These are phyloP conservation scores for Linnaemya tessellans DNA, from an alignment of 2,888 invertebrate genomes.

Conservation along the genomic window DNA sequence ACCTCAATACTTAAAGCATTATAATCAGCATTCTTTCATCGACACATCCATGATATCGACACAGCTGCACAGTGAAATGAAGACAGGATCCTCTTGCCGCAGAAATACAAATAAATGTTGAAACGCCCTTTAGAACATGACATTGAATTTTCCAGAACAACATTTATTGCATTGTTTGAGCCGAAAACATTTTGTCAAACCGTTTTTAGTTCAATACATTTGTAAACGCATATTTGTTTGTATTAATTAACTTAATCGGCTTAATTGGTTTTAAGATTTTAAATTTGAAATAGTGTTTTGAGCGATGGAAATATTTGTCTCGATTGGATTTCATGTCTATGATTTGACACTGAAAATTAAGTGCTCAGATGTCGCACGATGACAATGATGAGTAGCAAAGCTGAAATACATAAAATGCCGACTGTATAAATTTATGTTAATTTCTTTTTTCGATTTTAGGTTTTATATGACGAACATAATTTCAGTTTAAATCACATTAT, in stretches of 20 bases:
- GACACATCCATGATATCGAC: too few species aligned
- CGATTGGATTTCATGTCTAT: slow-evolving; percentile 7
- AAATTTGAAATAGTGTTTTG: neutral
- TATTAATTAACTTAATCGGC: slow-evolving; percentile 57
- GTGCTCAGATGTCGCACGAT: slow-evolving; percentile 14
- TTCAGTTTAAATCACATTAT: slow-evolving; percentile 52
- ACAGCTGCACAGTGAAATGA: too few species aligned
- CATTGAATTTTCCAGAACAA: neutral
- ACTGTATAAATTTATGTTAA: slow-evolving; percentile 30
- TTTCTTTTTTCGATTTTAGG: neutral
- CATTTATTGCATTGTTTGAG: neutral
- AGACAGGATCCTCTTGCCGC: neutral
- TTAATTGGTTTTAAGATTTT: slow-evolving; percentile 42
- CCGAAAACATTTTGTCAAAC: neutral
- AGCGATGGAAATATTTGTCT: slow-evolving; percentile 19
- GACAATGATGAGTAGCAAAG: slow-evolving; percentile 28
- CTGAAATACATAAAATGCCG: slow-evolving; percentile 22
- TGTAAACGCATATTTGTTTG: slow-evolving; percentile 19
- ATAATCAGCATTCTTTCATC: too few species aligned
- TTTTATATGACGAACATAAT: slow-evolving; percentile 9
- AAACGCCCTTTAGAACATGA: neutral
- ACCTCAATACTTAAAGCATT: too few species aligned
- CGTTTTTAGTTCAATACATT: neutral
- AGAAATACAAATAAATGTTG: too few species aligned
- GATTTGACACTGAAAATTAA: slow-evolving; percentile 38